phyloP scores from a whole-genome alignment of 1,140 invertebrate species.

The Orius insidiosus region DNA sequence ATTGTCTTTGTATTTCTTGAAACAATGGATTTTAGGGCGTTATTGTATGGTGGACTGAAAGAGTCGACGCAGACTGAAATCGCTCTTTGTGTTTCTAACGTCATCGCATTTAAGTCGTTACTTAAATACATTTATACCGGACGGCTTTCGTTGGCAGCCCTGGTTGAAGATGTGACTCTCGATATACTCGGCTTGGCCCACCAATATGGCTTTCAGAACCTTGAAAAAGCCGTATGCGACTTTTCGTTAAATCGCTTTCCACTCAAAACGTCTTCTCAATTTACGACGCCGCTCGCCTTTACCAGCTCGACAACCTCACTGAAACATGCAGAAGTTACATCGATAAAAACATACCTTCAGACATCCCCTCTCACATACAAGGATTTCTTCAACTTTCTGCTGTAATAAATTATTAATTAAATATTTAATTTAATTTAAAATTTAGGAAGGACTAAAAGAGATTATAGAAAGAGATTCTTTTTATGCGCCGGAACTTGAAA shows the following conservation, averaged over 20 bases:
- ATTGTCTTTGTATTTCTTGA: too few relatives aligned
- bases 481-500: slow-evolving; percentile 87
- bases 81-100: slow-evolving; percentile 63
- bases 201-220: slow-evolving; percentile 84
- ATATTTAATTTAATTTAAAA: slow-evolving; percentile 9
- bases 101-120: slow-evolving; percentile 75
- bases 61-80: slow-evolving; percentile 76
- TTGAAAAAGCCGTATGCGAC: slow-evolving; percentile 84
- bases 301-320: slow-evolving; percentile 40
- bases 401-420: slow-evolving; percentile 36
- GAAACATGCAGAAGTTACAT: slow-evolving; percentile 53
- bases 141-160: slow-evolving; percentile 60
- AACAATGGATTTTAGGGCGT: slow-evolving; percentile 41
- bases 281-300: slow-evolving; percentile 73
- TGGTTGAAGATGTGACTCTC: slow-evolving; percentile 71
- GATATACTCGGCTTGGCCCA: slow-evolving; percentile 81
- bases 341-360: slow-evolving; percentile 69
- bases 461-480: slow-evolving; percentile 87
- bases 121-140: slow-evolving; percentile 93
- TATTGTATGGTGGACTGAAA: slow-evolving; percentile 79
- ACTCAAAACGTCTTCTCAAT: slow-evolving; percentile 83
- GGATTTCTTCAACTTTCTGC: slow-evolving; percentile 69
- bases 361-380: slow-evolving; percentile 52
- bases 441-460: slow-evolving; percentile 54
- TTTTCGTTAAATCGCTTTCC: slow-evolving; percentile 76